Conservation (phyloP, 2,113 vertebrate genomes). For the Ranitomeya imitator region DNA sequence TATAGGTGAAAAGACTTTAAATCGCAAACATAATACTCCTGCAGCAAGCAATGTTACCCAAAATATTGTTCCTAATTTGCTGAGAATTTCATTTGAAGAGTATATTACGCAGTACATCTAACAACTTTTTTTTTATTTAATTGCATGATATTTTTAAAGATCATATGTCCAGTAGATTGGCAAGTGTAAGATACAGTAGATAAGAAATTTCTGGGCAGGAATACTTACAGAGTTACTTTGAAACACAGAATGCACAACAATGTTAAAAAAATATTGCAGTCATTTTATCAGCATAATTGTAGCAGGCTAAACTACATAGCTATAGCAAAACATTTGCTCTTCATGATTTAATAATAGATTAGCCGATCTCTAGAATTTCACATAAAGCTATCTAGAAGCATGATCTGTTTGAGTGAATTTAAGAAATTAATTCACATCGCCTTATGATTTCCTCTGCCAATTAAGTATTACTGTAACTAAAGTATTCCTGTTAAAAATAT, state of each 20-base stretch:
- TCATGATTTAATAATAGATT: neutral
- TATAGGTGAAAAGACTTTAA: neutral
- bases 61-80: neutral
- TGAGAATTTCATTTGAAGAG: too few species aligned
- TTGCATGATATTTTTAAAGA: constrained; percentile 10
- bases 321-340: constrained; percentile 34
- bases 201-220: neutral
- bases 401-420: neutral
- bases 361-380: neutral
- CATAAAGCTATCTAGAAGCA: constrained; percentile 20
- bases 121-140: neutral
- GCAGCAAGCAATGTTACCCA: neutral
- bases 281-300: constrained; percentile 29
- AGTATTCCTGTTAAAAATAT: constrained; percentile 85
- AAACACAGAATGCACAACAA: neutral
- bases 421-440: constrained; percentile 37
- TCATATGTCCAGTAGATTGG: constrained; percentile 6
- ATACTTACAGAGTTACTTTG: neutral
- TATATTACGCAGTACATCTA: too few species aligned
- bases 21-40: neutral
- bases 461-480: constrained; percentile 65
- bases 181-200: neutral
- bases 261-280: constrained; percentile 4
- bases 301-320: constrained; percentile 27
- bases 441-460: constrained; percentile 1